Evolutionary conservation across 2,113 vertebrate genomes (phyloP).

Genomic region (Triplophysa tibetana): DNA sequence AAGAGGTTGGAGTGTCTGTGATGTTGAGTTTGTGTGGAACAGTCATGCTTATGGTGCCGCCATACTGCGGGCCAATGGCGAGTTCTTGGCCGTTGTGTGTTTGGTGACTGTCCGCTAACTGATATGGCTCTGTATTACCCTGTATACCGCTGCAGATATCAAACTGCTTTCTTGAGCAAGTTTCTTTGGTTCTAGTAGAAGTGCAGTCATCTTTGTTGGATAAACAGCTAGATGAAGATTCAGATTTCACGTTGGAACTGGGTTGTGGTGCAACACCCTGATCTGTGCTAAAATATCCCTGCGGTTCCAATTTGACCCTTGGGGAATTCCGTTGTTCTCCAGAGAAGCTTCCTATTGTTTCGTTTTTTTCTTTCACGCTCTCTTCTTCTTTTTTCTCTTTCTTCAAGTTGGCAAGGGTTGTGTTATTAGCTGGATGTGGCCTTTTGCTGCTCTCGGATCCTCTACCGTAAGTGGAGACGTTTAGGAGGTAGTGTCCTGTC

Average conservation of each 20-base stretch:
- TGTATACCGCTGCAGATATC: slow-evolving; percentile 69
- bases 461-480: slow-evolving; percentile 92
- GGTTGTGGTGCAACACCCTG: slow-evolving; percentile 45
- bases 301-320: slow-evolving; percentile 68
- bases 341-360: slow-evolving; percentile 51
- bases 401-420: slow-evolving; percentile 64
- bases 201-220: slow-evolving; percentile 55
- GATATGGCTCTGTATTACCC: slow-evolving; percentile 74
- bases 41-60: slow-evolving; percentile 89
- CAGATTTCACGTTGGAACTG: slow-evolving; percentile 63
- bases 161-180: slow-evolving; percentile 74
- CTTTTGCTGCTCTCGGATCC: slow-evolving; percentile 84
- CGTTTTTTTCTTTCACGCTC: slow-evolving; percentile 39
- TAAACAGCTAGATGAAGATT: slow-evolving; percentile 61
- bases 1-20: slow-evolving; percentile 57
- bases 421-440: slow-evolving; percentile 66
- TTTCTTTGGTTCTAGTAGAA: slow-evolving; percentile 75
- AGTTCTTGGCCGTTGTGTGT: slow-evolving; percentile 69
- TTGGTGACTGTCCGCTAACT: slow-evolving; percentile 67
- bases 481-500: slow-evolving; percentile 96
- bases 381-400: slow-evolving; percentile 68
- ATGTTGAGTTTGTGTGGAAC: slow-evolving; percentile 78
- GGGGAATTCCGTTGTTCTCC: slow-evolving; percentile 55
- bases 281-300: slow-evolving; percentile 62
- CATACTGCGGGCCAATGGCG: slow-evolving; percentile 76